Conservation (phyloP, 1,140 invertebrate species). For the Melitaea cinxia region DNA sequence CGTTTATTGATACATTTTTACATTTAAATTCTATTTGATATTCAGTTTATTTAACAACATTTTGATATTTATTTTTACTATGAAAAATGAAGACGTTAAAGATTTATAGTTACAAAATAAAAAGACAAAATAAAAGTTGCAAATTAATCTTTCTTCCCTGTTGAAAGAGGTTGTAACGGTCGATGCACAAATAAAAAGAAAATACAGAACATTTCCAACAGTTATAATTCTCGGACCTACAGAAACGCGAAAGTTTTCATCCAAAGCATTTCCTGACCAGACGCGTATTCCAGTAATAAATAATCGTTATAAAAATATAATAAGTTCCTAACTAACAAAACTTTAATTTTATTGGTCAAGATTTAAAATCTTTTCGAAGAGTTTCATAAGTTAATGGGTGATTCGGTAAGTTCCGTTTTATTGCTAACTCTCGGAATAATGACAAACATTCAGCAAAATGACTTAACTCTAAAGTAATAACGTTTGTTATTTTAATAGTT, state of each 20-base stretch:
- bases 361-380: slow-evolving; percentile 1
- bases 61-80: too few species aligned
- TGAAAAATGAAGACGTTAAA: background rate
- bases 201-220: background rate
- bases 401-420: background rate
- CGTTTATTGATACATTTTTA: too few species aligned
- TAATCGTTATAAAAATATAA: slow-evolving; percentile 4
- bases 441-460: background rate
- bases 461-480: too few species aligned
- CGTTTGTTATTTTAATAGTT: background rate
- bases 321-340: slow-evolving; percentile 3
- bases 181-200: background rate
- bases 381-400: slow-evolving; percentile 5
- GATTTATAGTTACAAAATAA: too few species aligned
- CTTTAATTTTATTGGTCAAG: slow-evolving; percentile 8
- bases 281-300: slow-evolving; percentile 1
- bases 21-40: too few species aligned
- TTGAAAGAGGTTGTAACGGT: background rate
- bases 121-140: background rate
- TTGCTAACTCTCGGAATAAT: background rate
- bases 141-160: background rate
- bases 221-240: background rate
- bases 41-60: too few species aligned
- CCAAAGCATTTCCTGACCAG: background rate
- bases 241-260: slow-evolving; percentile 1